Base-by-base conservation (phyloP, 2,797 vertebrate species). In the Selene dorsalis region DNA sequence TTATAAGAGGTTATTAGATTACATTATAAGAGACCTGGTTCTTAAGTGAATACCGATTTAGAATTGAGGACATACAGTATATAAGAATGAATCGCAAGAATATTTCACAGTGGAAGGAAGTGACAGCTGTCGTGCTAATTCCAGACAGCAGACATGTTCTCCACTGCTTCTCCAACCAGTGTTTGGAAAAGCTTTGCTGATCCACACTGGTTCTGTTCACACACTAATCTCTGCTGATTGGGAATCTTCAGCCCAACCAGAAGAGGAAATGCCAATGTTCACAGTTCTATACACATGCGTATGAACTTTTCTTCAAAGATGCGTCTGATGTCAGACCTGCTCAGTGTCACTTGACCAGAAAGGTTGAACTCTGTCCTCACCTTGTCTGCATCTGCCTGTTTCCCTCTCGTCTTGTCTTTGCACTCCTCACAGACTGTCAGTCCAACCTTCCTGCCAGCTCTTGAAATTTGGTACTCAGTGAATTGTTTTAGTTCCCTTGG, bases 401-500 rank as follows among this genome's bases (percentile, higher is more conserved):
- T 26, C 65, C n/a, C 17, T 57, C 18, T 0, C 4, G 5, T 48
- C 20, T n/a, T 38, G 22, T 65, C 20, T 64, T 6, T 61, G 22
- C 24, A 14, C 30, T 38, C 14, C 1, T 56, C 62, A 52, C 38
- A 26, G 18, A 65, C 59, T 48, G 8, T 30, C 57, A 13, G 13
- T 32, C 11, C 38, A n/a, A 18, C 26, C 26, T 73, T 9, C 68
- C 32, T 72, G 52, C 38, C 39, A 39, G 11, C 30, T 32, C 52
- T 50, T 66, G 17, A 68, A 61, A 60, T 75, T 52, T 38, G 9
- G 20, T 4, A 56, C 53, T 73, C 17, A 63, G 48, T 52, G 24
- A 56, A 35, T 32, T 10, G 16, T 67, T 47, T 71, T 69, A 50
- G 57, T 58, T 38, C 17, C 52, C 32, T 78, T 69, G 79, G 60